These are phyloP conservation scores for Lepilemur septentrionalis DNA, from an alignment of 2,797 vertebrate species.

Conservation along the genomic window DNA sequence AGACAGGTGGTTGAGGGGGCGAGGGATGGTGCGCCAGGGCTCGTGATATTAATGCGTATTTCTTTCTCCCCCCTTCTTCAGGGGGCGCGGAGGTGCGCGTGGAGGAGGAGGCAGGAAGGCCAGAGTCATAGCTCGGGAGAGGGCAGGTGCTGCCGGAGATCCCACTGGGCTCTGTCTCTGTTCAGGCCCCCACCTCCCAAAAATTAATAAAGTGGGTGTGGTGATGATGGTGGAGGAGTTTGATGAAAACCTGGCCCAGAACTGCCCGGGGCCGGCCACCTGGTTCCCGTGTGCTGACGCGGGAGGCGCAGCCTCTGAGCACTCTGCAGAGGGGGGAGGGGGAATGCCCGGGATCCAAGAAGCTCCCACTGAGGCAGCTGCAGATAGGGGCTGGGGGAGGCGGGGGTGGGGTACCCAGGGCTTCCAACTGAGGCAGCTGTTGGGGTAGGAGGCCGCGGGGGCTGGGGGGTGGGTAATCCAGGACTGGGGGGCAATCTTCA, in stretches of 20 bases:
- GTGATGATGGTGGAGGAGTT: not conserved
- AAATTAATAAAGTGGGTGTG: conserved; percentile 45
- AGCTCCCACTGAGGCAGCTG: not conserved
- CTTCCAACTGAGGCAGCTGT: not conserved
- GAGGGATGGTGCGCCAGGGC: conserved; percentile 8
- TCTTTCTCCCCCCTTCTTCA: not conserved
- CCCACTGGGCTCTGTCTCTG: not conserved
- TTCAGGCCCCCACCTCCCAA: not conserved
- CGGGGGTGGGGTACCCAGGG: not conserved
- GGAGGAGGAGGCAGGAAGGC: conserved; percentile 39
- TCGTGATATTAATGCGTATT: not conserved
- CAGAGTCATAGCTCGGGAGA: conserved; percentile 13
- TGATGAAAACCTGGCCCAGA: not conserved
- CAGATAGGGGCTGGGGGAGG: not conserved
- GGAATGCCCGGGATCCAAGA: not conserved
- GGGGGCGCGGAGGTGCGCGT: conserved; percentile 27
- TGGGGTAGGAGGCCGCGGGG: not conserved
- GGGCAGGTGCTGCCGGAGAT: conserved; percentile 1
- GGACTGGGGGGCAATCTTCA: not conserved
- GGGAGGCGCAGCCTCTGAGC: not conserved
- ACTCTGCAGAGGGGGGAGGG: not conserved
- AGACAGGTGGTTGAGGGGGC: conserved; percentile 75
- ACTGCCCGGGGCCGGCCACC: not conserved
- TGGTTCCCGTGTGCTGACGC: not conserved
- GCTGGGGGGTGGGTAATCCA: not conserved